phyloP scores from a whole-genome alignment of 2,888 invertebrate genomes.

The Chelonus formosanus region DNA sequence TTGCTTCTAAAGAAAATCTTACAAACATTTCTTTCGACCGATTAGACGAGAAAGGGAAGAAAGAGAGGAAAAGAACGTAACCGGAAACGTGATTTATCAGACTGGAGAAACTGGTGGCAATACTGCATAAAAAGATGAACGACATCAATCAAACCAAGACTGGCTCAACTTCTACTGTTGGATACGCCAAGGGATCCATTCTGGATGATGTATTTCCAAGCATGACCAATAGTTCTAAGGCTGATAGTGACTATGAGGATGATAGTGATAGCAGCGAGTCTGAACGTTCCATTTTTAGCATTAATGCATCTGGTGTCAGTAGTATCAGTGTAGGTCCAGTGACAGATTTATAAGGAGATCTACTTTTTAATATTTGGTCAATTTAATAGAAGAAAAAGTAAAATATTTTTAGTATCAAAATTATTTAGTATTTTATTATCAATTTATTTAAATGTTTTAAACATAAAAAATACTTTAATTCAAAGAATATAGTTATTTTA shows the following conservation, averaged over 20 bases:
- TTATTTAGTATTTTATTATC: too few relatives aligned
- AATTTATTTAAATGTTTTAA: too few relatives aligned
- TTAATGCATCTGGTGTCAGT: constrained; percentile 34
- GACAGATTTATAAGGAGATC: constrained; percentile 51
- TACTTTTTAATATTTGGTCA: not conserved
- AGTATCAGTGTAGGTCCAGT: constrained; percentile 53
- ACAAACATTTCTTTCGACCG: constrained; percentile 49
- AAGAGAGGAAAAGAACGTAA: constrained; percentile 44
- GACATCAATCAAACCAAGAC: constrained; percentile 40
- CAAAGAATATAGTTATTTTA: too few relatives aligned
- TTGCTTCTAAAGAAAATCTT: constrained; percentile 54
- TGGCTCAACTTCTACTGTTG: constrained; percentile 4
- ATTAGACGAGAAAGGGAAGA: constrained; percentile 46
- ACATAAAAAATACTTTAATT: too few relatives aligned
- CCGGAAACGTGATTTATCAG: constrained; percentile 61
- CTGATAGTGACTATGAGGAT: constrained; percentile 33
- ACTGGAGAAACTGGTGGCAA: constrained; percentile 61
- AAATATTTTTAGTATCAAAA: too few relatives aligned
- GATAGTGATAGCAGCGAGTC: constrained; percentile 34
- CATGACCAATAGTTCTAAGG: constrained; percentile 3
- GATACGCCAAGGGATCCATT: not conserved
- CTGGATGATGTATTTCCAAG: not conserved
- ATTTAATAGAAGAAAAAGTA: not conserved
- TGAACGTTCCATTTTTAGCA: constrained; percentile 33
- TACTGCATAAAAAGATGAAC: constrained; percentile 55